Evolutionary conservation across 30 jellyfish, hydroid and myxozoan species (phyloP), one percentile per base, ranked within the genome.

Genomic region (Aurelia sp.): DNA sequence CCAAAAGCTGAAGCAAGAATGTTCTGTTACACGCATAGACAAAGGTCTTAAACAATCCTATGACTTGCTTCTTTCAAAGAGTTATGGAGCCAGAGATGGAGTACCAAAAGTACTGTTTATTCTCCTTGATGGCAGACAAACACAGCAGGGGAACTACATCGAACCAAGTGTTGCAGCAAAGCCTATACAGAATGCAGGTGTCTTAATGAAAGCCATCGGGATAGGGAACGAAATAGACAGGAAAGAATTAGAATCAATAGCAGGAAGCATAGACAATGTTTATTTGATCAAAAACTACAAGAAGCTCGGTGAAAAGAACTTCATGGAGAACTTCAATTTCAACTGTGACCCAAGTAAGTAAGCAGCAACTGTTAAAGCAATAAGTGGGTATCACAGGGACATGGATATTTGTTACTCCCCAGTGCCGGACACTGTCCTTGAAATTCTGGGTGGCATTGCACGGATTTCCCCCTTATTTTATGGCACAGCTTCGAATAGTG

Each of bases 21-120:
- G 86, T 7, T 71, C 93, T n/a, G 30, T 59, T 10, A 35, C 80
- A 30, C 66, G 62, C n/a, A 57, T 84, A 35, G 93, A 84, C 87
- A 61, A 72, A 47, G 93, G 87, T 6, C 60, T 84, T n/a, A 70
- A 55, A 19, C n/a, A 19, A 11, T 73, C 73, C 3, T 84, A 84
- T 71, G 78, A 72, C 40, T 65, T 71, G 82, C 66, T 73, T 16
- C 64, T 84, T 47, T 55, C 93, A 16, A 74, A 63, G 55, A 68
- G 76, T n/a, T 84, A 51, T 62, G 93, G 93, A 27, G 93, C 93
- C 13, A 71, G 93, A 72, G 63, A 31, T 23, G 79, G 69, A 4
- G 86, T 64, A 13, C 81, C 82, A n/a, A 73, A 73, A 15, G 86
- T 84, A 15, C 59, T 84, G 18, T 35, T 84, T 11, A 22, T 84